Evolutionary conservation across 2,888 invertebrate species (phyloP).

Genomic region (Crepidodera aurea): DNA sequence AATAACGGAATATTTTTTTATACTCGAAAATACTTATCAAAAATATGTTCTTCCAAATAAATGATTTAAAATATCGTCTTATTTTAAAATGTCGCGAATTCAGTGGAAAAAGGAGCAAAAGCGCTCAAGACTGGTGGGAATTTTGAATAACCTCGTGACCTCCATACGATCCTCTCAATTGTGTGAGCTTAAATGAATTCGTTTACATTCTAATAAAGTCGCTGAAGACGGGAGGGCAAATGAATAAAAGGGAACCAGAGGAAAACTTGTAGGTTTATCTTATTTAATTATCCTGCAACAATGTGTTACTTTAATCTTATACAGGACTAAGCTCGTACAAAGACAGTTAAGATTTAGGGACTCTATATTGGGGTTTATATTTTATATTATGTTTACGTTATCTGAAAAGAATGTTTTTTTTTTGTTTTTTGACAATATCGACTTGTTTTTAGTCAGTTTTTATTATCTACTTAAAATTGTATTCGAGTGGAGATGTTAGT

Average conservation of each 20-base stretch:
- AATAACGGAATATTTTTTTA: too few species aligned
- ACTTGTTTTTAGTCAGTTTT: too few species aligned
- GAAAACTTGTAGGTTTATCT: slow-evolving; percentile 25
- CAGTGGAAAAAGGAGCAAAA: not conserved
- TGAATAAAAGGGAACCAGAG: slow-evolving; percentile 19
- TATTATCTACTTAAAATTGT: too few species aligned
- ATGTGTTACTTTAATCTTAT: slow-evolving; percentile 15
- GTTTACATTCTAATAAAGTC: slow-evolving; percentile 27
- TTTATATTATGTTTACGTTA: too few species aligned
- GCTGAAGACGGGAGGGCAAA: slow-evolving; percentile 10
- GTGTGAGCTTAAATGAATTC: slow-evolving; percentile 15
- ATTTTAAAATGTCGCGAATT: not conserved
- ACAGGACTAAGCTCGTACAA: not conserved
- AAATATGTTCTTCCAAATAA: too few species aligned
- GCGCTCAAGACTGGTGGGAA: not conserved
- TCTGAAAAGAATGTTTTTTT: too few species aligned
- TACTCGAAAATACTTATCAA: too few species aligned
- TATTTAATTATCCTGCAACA: slow-evolving; percentile 29
- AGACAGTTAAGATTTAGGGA: not conserved
- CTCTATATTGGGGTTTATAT: too few species aligned
- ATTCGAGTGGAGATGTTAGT: too few species aligned
- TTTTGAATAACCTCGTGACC: slow-evolving; percentile 13
- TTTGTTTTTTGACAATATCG: too few species aligned
- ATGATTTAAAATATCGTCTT: not conserved
- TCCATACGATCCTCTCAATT: slow-evolving; percentile 10